Base-by-base conservation (phyloP, 2,797 vertebrate species). In the Sebastes trivittatus region DNA sequence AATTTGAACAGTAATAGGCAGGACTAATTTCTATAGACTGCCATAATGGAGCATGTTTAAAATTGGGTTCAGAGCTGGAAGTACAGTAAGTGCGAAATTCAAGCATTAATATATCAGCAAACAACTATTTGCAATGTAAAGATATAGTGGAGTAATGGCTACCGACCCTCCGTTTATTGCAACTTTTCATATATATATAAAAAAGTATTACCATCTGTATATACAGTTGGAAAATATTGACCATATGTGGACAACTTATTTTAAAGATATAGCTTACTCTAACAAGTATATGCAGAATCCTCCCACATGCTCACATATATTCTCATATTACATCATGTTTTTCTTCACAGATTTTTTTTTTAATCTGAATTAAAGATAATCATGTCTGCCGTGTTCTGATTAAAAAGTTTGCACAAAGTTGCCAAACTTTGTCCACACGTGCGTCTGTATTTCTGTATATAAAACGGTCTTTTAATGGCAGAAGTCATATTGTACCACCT, bases 391-490 rank as follows among this genome's bases (percentile, higher is more conserved):
- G 20, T 60, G 38, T 13, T 22, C 46, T 77, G 22, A 60, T 64
- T 46, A 55, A 63, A 75, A 74, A 67, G 60, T 64, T 73, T 62
- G 11, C 29, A 32, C 23, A 32, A 32, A 78, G 9, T 70, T 54
- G 1, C 4, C 6, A 25, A 46, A 6, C 1, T 70, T 64, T 46
- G 25, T 84, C 34, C 25, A 10, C 1, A 20, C 14, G n/a, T 49
- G 18, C 3, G 36, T 27, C 68, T 58, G 18, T 68, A 22, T 77
- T 38, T 70, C 20, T 75, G n/a, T 42, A 16, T 20, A 22, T 55
- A 49, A 49, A 72, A 71, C 3, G 30, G 7, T 38, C 11, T 22
- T 77, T 72, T 65, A 25, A 59, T 54, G 61, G 34, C 58, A 83
- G 42, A 46, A 62, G 71, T 81, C 49, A 27, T 18, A 64, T 69